A percentile compares a stretch with the other conserved stretches of the same genome.
These are phyloP conservation scores for Petrophora chlorosata DNA, from an alignment of 2,888 invertebrate species.

Conservation along the genomic window DNA sequence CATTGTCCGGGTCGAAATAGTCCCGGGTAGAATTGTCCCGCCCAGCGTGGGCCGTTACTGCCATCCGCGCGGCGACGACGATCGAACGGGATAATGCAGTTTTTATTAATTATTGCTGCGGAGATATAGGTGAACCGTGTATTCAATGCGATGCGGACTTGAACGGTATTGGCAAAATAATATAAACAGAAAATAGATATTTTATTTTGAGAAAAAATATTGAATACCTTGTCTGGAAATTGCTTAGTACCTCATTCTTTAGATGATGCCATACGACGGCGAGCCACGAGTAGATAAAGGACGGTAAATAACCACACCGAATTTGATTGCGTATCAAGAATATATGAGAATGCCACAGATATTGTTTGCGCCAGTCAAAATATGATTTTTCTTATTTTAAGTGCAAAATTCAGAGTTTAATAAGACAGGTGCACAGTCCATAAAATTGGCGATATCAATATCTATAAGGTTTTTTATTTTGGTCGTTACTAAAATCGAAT, in stretches of 20 bases:
- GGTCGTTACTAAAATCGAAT: slow-evolving; percentile 18
- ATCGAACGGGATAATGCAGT: slow-evolving; percentile 8
- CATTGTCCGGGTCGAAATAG: slow-evolving; percentile 20
- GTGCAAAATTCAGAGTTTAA: slow-evolving; percentile 28
- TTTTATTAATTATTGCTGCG: neutral
- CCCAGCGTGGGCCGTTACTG: slow-evolving; percentile 6
- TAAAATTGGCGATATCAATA: slow-evolving; percentile 29
- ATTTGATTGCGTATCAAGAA: too few relatives aligned
- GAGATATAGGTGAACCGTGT: neutral
- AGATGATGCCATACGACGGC: too few relatives aligned
- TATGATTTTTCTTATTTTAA: slow-evolving; percentile 20
- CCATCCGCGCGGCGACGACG: slow-evolving; percentile 1
- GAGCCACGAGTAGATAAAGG: too few relatives aligned
- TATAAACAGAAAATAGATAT: too few relatives aligned
- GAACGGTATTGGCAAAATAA: too few relatives aligned
- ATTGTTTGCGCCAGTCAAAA: neutral
- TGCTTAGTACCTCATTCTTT: too few relatives aligned
- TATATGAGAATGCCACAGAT: too few relatives aligned
- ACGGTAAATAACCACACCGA: too few relatives aligned
- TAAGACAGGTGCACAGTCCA: slow-evolving; percentile 29
- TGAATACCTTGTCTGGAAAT: too few relatives aligned
- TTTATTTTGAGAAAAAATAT: too few relatives aligned
- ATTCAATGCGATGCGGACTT: neutral
- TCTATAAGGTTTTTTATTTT: slow-evolving; percentile 13
- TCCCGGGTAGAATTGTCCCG: slow-evolving; percentile 10